Evolutionary conservation across 1,140 invertebrate species (phyloP).

Genomic region (Spodoptera litura): DNA sequence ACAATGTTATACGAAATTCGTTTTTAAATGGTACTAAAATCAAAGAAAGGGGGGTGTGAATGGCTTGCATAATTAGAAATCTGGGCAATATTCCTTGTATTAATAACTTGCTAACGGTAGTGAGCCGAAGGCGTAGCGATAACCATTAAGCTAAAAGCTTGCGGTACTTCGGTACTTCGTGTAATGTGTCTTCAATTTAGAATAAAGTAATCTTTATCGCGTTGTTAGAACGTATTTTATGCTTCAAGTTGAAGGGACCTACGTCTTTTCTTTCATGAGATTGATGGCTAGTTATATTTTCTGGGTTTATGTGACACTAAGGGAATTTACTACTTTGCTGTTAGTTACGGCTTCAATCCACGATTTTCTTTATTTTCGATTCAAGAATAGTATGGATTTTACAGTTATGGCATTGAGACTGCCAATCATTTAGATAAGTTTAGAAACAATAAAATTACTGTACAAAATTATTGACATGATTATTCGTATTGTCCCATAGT

Average conservation of each 20-base stretch:
- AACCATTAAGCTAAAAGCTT: slow-evolving; percentile 52
- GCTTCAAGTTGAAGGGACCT: slow-evolving; percentile 3
- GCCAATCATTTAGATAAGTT: too few species aligned
- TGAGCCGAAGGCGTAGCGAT: slow-evolving; percentile 40
- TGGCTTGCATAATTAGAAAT: slow-evolving; percentile 35
- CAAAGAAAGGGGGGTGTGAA: slow-evolving; percentile 12
- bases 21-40: slow-evolving; percentile 31
- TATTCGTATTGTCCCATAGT: too few species aligned
- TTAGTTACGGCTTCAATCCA: not conserved
- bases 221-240: slow-evolving; percentile 39
- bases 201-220: slow-evolving; percentile 48
- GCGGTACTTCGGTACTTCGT: slow-evolving; percentile 42
- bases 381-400: too few species aligned
- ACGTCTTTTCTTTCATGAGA: slow-evolving; percentile 17
- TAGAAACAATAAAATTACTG: too few species aligned
- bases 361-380: too few species aligned
- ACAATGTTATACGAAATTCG: slow-evolving; percentile 21
- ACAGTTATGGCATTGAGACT: too few species aligned
- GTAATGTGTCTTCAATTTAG: slow-evolving; percentile 52
- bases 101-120: slow-evolving; percentile 43
- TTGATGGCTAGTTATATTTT: not conserved
- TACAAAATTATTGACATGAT: too few species aligned
- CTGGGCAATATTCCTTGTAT: slow-evolving; percentile 42
- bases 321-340: not conserved
- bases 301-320: not conserved